phyloP scores from a whole-genome alignment of 1,140 invertebrate species.

The Aplysia californica region DNA sequence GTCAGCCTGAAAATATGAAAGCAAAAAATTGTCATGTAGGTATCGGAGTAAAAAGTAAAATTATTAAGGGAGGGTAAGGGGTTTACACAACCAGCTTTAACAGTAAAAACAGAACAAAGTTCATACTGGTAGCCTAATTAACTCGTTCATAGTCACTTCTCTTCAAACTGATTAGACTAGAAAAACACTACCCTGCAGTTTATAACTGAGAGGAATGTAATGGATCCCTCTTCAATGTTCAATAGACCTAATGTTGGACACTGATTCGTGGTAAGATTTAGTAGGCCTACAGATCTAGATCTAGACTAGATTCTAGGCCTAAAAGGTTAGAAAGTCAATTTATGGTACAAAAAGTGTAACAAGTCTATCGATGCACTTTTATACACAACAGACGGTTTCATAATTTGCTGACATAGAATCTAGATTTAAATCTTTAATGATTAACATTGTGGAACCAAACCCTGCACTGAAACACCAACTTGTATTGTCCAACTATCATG shows the following conservation, averaged over 20 bases:
- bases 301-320: no score
- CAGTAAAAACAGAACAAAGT: not conserved
- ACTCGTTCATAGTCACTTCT: no score
- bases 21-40: not conserved
- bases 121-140: not conserved
- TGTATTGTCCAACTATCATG: not conserved
- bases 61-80: no score
- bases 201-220: no score
- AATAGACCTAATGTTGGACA: no score
- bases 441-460: not conserved
- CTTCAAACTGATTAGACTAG: not conserved
- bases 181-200: not conserved
- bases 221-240: no score
- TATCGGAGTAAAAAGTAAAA: not conserved
- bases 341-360: no score
- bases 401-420: not conserved
- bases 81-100: not conserved
- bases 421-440: not conserved
- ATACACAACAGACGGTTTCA: not conserved
- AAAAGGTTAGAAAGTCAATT: no score
- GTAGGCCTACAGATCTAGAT: no score
- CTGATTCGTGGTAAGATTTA: no score
- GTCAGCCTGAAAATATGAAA: slow-evolving; percentile 34
- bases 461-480: not conserved
- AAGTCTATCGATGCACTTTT: not conserved